Evolutionary conservation across 1,140 invertebrate species (phyloP).

Genomic region (Triops cancriformis): DNA sequence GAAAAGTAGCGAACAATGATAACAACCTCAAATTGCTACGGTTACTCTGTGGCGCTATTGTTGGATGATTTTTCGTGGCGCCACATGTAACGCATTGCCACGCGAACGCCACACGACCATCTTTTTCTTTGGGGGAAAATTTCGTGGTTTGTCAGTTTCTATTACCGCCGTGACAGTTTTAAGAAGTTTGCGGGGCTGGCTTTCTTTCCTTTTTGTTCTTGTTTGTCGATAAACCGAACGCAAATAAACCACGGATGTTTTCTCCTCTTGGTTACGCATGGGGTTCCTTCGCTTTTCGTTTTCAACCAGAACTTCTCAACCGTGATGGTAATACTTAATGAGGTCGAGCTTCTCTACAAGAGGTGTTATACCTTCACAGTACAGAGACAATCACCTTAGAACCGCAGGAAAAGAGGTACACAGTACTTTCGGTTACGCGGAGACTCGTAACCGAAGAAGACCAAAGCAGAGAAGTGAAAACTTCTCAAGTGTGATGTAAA

Average conservation of each 20-base stretch:
- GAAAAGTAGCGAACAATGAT: not conserved
- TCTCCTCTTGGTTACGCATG: not conserved
- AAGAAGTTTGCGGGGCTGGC: not conserved
- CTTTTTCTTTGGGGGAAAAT: not conserved
- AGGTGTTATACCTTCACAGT: not conserved
- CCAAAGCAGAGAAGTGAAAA: not conserved
- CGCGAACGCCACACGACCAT: not conserved
- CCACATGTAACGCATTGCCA: not conserved
- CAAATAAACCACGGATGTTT: not conserved
- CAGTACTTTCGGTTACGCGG: not conserved
- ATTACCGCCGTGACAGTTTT: too few relatives aligned
- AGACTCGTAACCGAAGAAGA: not conserved
- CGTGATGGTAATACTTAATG: not conserved
- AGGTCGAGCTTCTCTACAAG: not conserved
- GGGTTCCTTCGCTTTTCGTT: not conserved
- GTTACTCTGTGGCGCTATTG: not conserved
- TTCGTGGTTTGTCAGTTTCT: too few relatives aligned
- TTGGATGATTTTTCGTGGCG: not conserved
- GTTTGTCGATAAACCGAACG: not conserved
- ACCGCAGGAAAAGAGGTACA: too few relatives aligned
- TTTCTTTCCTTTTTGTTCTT: not conserved
- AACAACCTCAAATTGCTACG: not conserved
- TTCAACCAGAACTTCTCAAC: not conserved
- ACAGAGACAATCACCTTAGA: not conserved
- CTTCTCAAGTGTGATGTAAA: not conserved